Evolutionary conservation across 2,113 vertebrate genomes (phyloP).

Genomic region (Aptenodytes forsteri): DNA sequence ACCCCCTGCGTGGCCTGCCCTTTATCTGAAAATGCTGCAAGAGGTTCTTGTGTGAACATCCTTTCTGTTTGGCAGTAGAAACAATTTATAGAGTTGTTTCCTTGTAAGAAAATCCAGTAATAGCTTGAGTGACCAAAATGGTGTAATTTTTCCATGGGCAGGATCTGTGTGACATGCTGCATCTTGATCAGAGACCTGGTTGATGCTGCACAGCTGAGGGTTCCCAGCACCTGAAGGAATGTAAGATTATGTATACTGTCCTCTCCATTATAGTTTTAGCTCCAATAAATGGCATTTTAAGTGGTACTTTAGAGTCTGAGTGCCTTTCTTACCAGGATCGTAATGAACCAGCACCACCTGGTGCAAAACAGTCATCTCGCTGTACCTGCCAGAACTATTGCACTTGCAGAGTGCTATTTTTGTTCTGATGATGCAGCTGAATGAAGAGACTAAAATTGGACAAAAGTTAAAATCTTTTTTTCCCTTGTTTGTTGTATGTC

Average conservation of each 20-base stretch:
- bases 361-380: not conserved
- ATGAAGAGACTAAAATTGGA: not conserved
- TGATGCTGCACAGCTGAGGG: not conserved
- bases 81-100: not conserved
- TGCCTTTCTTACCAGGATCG: not conserved
- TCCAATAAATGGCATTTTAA: not conserved
- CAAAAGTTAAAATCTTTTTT: rapidly evolving
- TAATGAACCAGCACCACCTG: not conserved
- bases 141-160: not conserved
- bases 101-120: not conserved
- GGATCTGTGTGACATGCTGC: rapidly evolving
- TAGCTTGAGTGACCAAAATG: not conserved
- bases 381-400: not conserved
- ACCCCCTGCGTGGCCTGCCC: rapidly evolving
- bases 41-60: not conserved
- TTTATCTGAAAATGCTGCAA: not conserved
- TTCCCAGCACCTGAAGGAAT: not conserved
- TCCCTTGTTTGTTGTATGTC: not conserved
- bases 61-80: not conserved
- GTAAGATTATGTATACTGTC: not conserved
- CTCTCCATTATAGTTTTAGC: not conserved
- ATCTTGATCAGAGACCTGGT: not conserved
- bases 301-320: not conserved
- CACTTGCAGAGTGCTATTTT: not conserved
- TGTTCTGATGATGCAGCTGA: not conserved